Percentiles rank a stretch among this genome's conserved stretches.
Evolutionary conservation across 2,113 vertebrate genomes (phyloP).

Genomic region (Vanacampus margaritifer): DNA sequence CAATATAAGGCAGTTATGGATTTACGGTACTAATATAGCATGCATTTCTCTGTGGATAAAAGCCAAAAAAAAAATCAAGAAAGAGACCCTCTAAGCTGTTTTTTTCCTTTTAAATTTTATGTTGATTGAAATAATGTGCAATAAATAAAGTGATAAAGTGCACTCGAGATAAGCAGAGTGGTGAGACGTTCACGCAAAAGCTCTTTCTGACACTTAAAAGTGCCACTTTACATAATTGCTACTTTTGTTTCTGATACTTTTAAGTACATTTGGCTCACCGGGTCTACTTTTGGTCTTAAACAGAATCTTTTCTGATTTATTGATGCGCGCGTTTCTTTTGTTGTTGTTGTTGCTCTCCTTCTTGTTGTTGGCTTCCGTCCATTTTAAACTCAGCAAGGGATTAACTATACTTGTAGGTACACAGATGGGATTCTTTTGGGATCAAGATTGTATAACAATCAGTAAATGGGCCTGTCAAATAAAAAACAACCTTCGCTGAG

Average conservation of each 20-base stretch:
- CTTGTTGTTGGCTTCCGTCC: neutral
- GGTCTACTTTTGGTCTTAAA: neutral
- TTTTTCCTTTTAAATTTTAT: neutral
- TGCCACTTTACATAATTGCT: constrained; percentile 4
- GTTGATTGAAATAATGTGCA: neutral
- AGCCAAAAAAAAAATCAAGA: neutral
- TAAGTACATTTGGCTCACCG: neutral
- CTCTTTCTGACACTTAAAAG: constrained; percentile 1
- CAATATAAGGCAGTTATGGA: neutral
- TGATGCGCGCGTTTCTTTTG: too few relatives aligned
- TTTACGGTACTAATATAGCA: neutral
- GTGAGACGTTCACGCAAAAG: neutral
- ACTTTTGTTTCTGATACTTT: constrained; percentile 2
- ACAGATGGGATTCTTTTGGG: neutral
- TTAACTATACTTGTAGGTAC: neutral
- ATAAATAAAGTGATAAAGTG: constrained; percentile 3
- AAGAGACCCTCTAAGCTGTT: neutral
- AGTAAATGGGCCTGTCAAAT: neutral
- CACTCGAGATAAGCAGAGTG: neutral
- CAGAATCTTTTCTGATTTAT: neutral
- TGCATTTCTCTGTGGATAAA: neutral
- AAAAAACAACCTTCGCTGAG: too few relatives aligned
- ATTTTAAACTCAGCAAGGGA: neutral
- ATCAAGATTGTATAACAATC: neutral
- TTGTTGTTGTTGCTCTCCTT: neutral